Base-by-base conservation (phyloP, 2,888 invertebrate species). In the Drosophila cyrtoloma region DNA sequence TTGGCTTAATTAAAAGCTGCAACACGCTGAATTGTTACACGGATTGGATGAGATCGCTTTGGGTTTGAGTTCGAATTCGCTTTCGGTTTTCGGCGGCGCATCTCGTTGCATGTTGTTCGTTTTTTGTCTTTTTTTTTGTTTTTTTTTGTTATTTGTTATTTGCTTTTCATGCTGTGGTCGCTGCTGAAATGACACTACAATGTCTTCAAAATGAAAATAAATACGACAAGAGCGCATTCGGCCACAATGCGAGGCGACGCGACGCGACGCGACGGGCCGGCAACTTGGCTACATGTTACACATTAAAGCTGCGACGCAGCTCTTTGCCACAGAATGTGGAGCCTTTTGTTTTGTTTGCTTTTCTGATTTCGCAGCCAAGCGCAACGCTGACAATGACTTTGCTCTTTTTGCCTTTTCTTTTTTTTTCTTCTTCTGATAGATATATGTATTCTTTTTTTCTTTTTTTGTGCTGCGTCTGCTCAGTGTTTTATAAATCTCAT, bases 181-280 rank as follows among this genome's bases (percentile, higher is more conserved):
- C 71, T 89, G 90, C 82, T 90, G 86, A 88, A 88, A 91, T 88
- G 87, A 88, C 87, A 90, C 91, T 88, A 90, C 86, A 91, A 86
- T 79, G 91, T 89, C 88, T 89, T 83, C 76, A 75, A 91, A 88
- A 91, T 91, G 91, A 88, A 88, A 92, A 92, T 91, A 91, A 91
- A 91, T 87, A 89, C 90, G 84, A 79, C 75, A 57, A 59, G 56
- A 56, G 59, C 44, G 63, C 61, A 75, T 66, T 59, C 62, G 61
- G 65, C 77, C 57, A 52, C 76, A 70, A 65, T 67, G 72, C 64
- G 69, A 60, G 67, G 62, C 50, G 52, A 44, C 56, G 61, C 47
- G 39, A 19, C 19, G 64, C 28, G 28, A 28, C 28, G 28, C 74
- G 75, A 72, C 78, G 75, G 68, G 80, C 39, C 56, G 68, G 65